Evolutionary conservation across 2,888 invertebrate species (phyloP), one percentile per base, ranked within the genome.

Genomic region (Ichneumoninae sp.): DNA sequence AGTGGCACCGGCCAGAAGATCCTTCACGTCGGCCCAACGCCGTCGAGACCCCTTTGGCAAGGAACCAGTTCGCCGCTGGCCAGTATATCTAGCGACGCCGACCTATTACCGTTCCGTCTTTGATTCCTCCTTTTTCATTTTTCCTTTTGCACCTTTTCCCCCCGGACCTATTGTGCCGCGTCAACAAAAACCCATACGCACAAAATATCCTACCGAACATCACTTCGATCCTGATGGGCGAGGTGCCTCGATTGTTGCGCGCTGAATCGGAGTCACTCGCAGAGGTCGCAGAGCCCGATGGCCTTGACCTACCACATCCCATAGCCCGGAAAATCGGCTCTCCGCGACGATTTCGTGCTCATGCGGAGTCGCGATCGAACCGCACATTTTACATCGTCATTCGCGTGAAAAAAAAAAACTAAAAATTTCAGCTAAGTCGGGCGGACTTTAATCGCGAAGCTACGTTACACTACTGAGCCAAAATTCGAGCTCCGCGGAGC

Each of bases 291-390:
- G 86, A 54, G 69, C 84, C 77, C 80, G 72, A 76, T 79, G 84
- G 74, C 72, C 88, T 89, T 82, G 92, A 92, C 84, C 89, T 90
- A 87, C 90, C 90, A 87, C 91, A 92, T 93, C 92, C 93, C 92
- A 93, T 92, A 88, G 89, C 91, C 90, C 88, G 72, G 26, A 81
- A 76, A 70, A 83, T 69, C 65, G 78, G 60, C 66, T 82, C 57
- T 66, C 68, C n/a, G 47, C 72, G 72, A 79, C 70, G 50, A 82
- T 77, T 80, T 50, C 57, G 54, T 77, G 47, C 69, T 75, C 77
- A 50, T 68, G 36, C 65, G 68, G 62, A 68, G 60, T 52, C 54
- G 69, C 6, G 36, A 50, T 75, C 50, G 33, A 76, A 44, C 52
- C 47, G 7, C 68, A 50, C 71, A 80, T 76, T 13, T 69, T 50